These are phyloP conservation scores for Hirudo medicinalis DNA, from an alignment of 1,140 invertebrate species.

Conservation along the genomic window DNA sequence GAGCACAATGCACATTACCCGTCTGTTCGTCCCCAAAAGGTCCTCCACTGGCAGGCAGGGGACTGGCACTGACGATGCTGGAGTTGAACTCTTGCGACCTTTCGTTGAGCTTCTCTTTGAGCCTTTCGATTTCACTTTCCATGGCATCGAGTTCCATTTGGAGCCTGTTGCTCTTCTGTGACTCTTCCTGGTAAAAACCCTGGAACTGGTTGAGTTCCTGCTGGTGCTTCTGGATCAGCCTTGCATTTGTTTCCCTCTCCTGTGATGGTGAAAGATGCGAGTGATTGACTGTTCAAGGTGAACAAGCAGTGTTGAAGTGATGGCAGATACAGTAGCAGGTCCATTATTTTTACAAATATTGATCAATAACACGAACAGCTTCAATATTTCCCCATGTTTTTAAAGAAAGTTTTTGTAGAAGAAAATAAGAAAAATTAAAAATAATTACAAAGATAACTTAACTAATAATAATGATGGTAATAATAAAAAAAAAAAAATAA, in stretches of 20 bases:
- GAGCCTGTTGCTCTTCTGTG: conserved; percentile 56
- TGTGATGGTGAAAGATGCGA: conserved; percentile 25
- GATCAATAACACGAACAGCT: too few relatives aligned
- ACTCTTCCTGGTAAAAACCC: conserved; percentile 52
- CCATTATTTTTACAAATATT: too few relatives aligned
- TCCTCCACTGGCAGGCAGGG: neutral
- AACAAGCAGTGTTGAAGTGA: too few relatives aligned
- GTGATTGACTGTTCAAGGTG: too few relatives aligned
- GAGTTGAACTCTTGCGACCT: conserved; percentile 50
- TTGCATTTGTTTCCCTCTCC: conserved; percentile 82
- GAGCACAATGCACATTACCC: neutral
- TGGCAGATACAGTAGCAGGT: too few relatives aligned
- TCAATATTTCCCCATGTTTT: too few relatives aligned
- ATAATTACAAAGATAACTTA: too few relatives aligned
- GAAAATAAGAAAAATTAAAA: too few relatives aligned
- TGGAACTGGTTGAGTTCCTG: conserved; percentile 75
- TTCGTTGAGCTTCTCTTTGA: conserved; percentile 64
- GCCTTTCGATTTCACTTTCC: conserved; percentile 83
- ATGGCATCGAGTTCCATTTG: conserved; percentile 93
- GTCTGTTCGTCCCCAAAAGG: conserved; percentile 18
- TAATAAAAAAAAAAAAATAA: too few relatives aligned
- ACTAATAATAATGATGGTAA: too few relatives aligned
- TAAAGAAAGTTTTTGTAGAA: too few relatives aligned
- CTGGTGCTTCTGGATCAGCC: conserved; percentile 65
- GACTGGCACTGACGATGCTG: neutral